Evolutionary conservation across 2,888 invertebrate species (phyloP), one percentile per base, ranked within the genome.

Genomic region (Congeria kusceri): DNA sequence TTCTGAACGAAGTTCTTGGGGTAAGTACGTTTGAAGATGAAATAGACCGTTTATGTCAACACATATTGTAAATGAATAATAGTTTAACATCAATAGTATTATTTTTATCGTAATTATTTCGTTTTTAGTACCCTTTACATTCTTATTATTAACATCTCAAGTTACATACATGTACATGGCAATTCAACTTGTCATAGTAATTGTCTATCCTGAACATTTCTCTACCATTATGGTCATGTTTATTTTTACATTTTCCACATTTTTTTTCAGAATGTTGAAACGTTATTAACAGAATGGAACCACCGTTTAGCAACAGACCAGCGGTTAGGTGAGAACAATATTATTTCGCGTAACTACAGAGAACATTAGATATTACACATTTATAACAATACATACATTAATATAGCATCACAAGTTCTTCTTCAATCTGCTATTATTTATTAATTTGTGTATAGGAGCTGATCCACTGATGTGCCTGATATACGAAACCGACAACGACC

Each of bases 251-350:
- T 1, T 39, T 3, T 5, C 3, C 39, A 39, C 15, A 39, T 4
- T 23, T 9, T 44, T 46, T 73, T 77, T 29, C 64, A 87, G 87
- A 62, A 82, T 27, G 29, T 78, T 23, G 78, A 83, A 29, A 61
- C 57, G 29, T 58, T 44, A 0, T 25, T 85, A 62, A 68, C 73
- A 25, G 58, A 58, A 20, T 69, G 61, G 15, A 87, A 83, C 39
- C 25, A 67, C 11, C 23, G 25, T 7, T 69, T 86, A 25, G 70
- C 76, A 9, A 65, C 83, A 39, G 85, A 86, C 63, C 73, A 82
- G n/a, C 68, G 85, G 61, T 83, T 84, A 25, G 84, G 87, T 87
- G 63, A 78, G 73, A 70, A n/a, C 44, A 58, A 39, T 15, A 23
- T n/a, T n/a, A n/a, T n/a, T n/a, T 13, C 53, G 11, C 20, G n/a